A percentile compares a stretch with the other conserved stretches of the same genome.
Conservation (phyloP, 2,113 vertebrate genomes). For the Spermophilus dauricus region DNA sequence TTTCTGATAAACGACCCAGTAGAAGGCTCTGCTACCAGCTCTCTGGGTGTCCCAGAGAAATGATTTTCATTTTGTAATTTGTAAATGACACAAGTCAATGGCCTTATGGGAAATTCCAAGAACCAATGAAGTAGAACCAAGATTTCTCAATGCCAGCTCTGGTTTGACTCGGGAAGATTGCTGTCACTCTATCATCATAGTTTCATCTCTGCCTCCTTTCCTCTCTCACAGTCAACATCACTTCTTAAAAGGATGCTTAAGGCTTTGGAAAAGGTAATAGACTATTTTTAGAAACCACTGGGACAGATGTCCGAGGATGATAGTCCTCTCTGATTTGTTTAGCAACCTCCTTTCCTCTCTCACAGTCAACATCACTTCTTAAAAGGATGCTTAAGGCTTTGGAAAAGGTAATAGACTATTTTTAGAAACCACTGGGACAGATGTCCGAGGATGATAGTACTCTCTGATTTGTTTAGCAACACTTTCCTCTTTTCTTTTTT, state of each 20-base stretch:
- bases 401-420: slow-evolving; percentile 28
- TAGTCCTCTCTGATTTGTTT: slow-evolving; percentile 13
- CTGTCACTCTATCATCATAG: not conserved
- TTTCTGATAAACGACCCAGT: slow-evolving; percentile 34
- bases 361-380: not conserved
- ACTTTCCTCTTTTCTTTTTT: not conserved
- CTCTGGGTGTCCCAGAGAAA: slow-evolving; percentile 14
- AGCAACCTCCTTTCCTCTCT: no score
- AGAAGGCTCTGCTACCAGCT: not conserved
- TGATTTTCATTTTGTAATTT: slow-evolving; percentile 36
- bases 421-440: not conserved
- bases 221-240: not conserved
- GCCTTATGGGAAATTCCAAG: not conserved
- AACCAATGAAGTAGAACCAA: not conserved
- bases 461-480: slow-evolving; percentile 15
- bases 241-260: not conserved
- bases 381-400: not conserved
- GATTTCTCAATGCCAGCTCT: not conserved
- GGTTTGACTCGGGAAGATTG: not conserved
- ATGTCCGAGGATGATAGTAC: not conserved
- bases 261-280: slow-evolving; percentile 28
- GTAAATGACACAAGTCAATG: slow-evolving; percentile 29
- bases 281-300: not conserved
- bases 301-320: not conserved
- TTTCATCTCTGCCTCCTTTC: not conserved